Evolutionary conservation across 2,888 invertebrate genomes (phyloP).

Genomic region (Tanytarsus gracilentus): DNA sequence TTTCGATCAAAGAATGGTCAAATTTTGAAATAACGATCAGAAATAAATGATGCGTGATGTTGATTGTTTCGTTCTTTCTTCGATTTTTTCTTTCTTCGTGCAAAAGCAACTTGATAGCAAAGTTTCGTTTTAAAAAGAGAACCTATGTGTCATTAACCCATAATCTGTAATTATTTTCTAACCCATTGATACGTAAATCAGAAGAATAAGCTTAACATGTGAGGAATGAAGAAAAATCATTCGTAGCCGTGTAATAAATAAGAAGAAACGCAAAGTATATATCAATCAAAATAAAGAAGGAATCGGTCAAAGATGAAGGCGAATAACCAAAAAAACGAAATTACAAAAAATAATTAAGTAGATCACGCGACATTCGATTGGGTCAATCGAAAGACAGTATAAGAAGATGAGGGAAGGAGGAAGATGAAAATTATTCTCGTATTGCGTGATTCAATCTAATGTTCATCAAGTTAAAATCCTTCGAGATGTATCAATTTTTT

Average conservation of each 20-base stretch:
- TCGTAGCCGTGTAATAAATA: too few relatives aligned
- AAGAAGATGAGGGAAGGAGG: neutral
- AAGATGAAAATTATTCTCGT: neutral
- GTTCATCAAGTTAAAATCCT: constrained; percentile 14
- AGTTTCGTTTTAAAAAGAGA: too few relatives aligned
- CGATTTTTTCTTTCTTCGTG: too few relatives aligned
- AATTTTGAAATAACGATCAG: constrained; percentile 27
- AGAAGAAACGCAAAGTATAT: constrained; percentile 30
- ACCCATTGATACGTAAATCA: neutral
- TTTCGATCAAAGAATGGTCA: constrained; percentile 21
- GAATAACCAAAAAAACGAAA: constrained; percentile 30
- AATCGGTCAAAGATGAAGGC: constrained; percentile 25
- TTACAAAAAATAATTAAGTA: constrained; percentile 13
- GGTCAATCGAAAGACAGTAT: neutral
- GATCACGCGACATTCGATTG: constrained; percentile 27
- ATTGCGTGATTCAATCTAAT: constrained; percentile 25
- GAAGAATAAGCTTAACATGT: too few relatives aligned
- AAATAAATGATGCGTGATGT: constrained; percentile 28
- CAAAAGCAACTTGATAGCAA: too few relatives aligned
- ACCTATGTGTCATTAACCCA: constrained; percentile 1
- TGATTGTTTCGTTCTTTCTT: constrained; percentile 10
- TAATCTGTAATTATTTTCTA: neutral
- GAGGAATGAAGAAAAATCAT: too few relatives aligned
- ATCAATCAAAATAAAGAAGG: constrained; percentile 27
- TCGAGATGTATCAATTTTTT: neutral